Base-by-base conservation (phyloP, 2,113 vertebrate species). In the Scatophagus argus region DNA sequence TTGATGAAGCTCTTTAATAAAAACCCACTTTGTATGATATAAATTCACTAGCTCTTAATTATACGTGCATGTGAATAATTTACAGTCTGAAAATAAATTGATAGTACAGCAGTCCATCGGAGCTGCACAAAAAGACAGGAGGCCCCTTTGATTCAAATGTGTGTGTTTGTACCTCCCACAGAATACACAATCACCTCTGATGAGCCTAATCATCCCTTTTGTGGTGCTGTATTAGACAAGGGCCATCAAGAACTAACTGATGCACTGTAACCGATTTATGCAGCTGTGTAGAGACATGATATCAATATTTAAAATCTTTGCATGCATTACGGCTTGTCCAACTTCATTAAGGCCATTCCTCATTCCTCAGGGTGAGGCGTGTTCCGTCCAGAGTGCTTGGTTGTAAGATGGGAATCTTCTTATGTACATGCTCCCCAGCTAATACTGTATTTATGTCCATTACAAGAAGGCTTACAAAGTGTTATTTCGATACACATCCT, bases 251-350 rank as follows among this genome's bases (percentile, higher is more conserved):
- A 92, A 93, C 82, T 91, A 92, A 96, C 83, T 93, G 95, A 82
- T 86, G 95, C 94, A 95, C 81, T 68, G 85, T 95, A 95, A 95
- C 95, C 70, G 94, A 85, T 95, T 92, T 95, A 93, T 95, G 94
- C 94, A 95, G 95, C 95, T 95, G 92, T 89, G 38, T 61, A 47
- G 93, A 96, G 96, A 95, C 96, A 97, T 95, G 91, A 88, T 96
- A 97, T 97, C 96, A 97, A 97, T 97, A 97, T 97, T 97, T 97
- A 96, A 97, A 96, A 94, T 91, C 94, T 94, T 96, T 96, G 96
- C 96, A 96, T 96, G 94, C 96, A 96, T 97, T 96, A 96, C 91
- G 92, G 93, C 94, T 95, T 97, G 96, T 97, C 96, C 94, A 93
- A 96, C 94, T 96, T 97, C 96, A 97, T 98, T 97, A 96, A 95